Evolutionary conservation across 2,888 invertebrate genomes (phyloP).

Genomic region (Diarsia brunnea): DNA sequence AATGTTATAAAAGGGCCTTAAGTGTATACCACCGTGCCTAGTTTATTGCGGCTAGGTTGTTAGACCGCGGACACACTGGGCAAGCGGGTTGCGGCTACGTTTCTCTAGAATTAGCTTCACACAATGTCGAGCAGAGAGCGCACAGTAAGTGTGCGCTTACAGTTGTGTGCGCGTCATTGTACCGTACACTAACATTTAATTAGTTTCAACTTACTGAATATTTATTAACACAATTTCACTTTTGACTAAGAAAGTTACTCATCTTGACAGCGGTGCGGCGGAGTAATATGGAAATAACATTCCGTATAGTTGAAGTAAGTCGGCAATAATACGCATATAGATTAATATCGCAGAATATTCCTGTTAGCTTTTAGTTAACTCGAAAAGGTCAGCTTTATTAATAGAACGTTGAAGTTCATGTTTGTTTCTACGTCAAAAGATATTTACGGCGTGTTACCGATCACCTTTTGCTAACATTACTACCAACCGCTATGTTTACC

Average conservation of each 20-base stretch:
- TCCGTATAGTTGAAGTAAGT: neutral
- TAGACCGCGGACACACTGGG: neutral
- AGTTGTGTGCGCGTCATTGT: neutral
- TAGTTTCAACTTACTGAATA: neutral
- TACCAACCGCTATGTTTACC: neutral
- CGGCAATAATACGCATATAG: neutral
- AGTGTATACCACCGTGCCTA: neutral
- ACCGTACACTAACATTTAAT: neutral
- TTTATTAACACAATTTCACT: neutral
- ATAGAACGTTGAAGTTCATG: neutral
- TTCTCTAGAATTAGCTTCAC: neutral
- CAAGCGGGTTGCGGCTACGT: neutral
- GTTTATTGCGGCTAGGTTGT: neutral
- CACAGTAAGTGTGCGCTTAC: neutral
- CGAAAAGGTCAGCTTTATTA: constrained; percentile 1
- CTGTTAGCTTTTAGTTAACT: neutral
- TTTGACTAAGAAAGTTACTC: no score
- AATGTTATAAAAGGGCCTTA: neutral
- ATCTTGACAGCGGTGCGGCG: no score
- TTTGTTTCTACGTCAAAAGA: neutral
- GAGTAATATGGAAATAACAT: neutral
- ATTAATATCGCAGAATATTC: constrained; percentile 3
- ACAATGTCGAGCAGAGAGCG: neutral
- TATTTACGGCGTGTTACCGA: no score
- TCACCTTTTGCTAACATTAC: neutral